phyloP scores from a whole-genome alignment of 2,113 vertebrate genomes.

The Poecile atricapillus region DNA sequence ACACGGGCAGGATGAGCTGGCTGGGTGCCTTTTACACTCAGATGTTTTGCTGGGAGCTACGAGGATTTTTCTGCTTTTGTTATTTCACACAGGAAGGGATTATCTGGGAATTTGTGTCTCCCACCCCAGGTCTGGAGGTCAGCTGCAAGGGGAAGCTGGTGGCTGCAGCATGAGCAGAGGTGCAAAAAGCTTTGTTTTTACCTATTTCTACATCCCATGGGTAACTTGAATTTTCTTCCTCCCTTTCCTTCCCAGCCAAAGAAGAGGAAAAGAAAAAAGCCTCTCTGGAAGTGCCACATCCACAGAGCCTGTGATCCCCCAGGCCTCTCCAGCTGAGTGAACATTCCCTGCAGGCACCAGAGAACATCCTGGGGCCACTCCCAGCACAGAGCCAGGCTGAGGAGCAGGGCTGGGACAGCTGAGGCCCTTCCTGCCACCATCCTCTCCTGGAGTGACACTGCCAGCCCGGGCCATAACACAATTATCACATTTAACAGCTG shows the following conservation, averaged over 20 bases:
- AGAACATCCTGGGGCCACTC: neutral
- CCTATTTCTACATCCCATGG: neutral
- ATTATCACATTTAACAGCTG: neutral
- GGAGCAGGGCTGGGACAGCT: neutral
- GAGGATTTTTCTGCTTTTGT: neutral
- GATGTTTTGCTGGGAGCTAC: neutral
- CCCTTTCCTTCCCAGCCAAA: neutral
- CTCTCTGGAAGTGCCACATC: neutral
- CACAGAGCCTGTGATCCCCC: fast-evolving
- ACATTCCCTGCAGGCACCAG: neutral
- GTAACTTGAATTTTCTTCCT: neutral
- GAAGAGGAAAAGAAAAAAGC: neutral
- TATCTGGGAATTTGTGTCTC: neutral
- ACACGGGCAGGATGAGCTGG: fast-evolving
- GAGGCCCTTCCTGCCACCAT: neutral
- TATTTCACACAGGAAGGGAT: neutral
- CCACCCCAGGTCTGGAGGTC: neutral
- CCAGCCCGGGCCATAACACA: neutral
- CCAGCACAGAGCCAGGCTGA: fast-evolving
- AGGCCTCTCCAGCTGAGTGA: neutral
- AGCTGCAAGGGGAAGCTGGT: neutral
- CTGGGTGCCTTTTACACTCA: neutral
- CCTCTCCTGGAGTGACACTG: neutral
- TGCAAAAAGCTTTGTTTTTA: neutral
- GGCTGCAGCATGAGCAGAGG: neutral